phyloP scores from a whole-genome alignment of 2,113 vertebrate species.

The Addax nasomaculatus region DNA sequence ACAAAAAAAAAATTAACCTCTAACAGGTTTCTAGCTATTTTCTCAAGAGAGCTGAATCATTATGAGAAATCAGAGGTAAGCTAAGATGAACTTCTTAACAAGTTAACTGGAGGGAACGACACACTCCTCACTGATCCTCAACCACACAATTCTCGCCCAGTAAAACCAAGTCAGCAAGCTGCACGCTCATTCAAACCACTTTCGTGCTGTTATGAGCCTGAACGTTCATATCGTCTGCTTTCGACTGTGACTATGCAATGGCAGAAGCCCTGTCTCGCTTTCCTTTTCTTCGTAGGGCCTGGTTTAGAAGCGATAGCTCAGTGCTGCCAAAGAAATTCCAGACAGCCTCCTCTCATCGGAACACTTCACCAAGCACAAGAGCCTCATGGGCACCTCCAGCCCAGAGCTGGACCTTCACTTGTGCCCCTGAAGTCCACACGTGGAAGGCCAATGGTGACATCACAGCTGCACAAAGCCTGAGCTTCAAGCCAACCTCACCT shows the following conservation, averaged over 20 bases:
- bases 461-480: not conserved
- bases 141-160: not conserved
- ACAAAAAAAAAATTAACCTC: not conserved
- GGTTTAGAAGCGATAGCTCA: not conserved
- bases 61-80: not conserved
- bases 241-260: too few relatives aligned
- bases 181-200: not conserved
- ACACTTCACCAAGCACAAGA: not conserved
- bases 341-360: not conserved
- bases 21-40: not conserved
- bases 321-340: not conserved
- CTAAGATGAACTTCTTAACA: not conserved
- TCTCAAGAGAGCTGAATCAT: not conserved
- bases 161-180: not conserved
- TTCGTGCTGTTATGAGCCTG: not conserved
- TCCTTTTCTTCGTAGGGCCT: not conserved
- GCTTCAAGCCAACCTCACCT: not conserved
- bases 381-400: not conserved
- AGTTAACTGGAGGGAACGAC: not conserved
- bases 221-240: not conserved
- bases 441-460: not conserved
- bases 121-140: not conserved
- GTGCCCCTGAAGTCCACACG: not conserved
- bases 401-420: not conserved
- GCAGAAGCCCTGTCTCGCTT: not conserved